Percentiles rank a stretch among this genome's conserved stretches.
Evolutionary conservation across 1,140 invertebrate genomes (phyloP).

Genomic region (Drosophila azteca): DNA sequence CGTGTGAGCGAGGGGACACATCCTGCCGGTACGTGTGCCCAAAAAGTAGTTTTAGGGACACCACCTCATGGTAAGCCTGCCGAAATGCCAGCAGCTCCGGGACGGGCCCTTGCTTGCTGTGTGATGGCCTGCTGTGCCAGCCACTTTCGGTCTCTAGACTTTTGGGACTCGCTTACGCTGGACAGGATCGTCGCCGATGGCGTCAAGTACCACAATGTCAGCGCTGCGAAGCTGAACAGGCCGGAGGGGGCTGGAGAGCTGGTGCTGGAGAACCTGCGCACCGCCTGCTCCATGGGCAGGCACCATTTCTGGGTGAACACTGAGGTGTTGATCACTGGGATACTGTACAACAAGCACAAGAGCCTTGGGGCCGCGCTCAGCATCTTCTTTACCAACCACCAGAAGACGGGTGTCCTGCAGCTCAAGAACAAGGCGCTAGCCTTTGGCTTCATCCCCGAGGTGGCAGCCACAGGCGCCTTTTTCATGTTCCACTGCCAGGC

Average conservation of each 20-base stretch:
- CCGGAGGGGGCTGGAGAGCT: constrained; percentile 82
- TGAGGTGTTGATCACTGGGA: constrained; percentile 85
- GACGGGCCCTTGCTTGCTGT: constrained; percentile 78
- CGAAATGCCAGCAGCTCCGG: neutral
- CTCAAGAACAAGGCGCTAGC: constrained; percentile 84
- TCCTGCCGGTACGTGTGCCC: neutral
- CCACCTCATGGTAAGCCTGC: too few relatives aligned
- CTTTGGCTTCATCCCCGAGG: constrained; percentile 84
- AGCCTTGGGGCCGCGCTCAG: constrained; percentile 85
- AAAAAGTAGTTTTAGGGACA: neutral
- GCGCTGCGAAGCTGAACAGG: constrained; percentile 81
- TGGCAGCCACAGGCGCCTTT: constrained; percentile 78
- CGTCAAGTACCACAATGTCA: constrained; percentile 84
- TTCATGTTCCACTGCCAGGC: constrained; percentile 86
- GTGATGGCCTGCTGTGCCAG: constrained; percentile 85
- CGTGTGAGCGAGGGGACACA: neutral
- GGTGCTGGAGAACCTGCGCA: constrained; percentile 82
- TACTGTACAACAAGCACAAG: constrained; percentile 84
- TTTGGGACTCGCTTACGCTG: constrained; percentile 85
- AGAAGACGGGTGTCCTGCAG: constrained; percentile 84
- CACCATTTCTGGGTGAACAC: constrained; percentile 84
- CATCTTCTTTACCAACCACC: constrained; percentile 84
- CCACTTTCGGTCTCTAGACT: constrained; percentile 84
- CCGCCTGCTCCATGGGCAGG: constrained; percentile 83
- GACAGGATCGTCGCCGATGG: constrained; percentile 85